A percentile compares a stretch with the other conserved stretches of the same genome.
Evolutionary conservation across 1,140 invertebrate species (phyloP).

Genomic region (Sitodiplosis mosellana): DNA sequence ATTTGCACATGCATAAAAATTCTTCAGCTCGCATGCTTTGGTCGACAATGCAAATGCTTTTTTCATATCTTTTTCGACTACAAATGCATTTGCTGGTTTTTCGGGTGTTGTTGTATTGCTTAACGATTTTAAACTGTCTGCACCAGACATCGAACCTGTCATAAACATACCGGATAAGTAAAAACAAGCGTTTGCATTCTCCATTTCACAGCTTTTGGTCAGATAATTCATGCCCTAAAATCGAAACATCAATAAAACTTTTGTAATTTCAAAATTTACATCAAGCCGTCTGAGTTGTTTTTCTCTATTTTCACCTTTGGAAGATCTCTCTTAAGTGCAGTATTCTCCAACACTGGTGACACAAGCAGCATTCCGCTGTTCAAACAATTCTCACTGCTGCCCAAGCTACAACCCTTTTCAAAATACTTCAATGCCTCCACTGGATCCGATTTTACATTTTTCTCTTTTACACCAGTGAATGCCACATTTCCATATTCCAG

Average conservation of each 20-base stretch:
- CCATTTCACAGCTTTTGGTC: slow-evolving; percentile 39
- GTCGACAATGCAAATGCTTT: slow-evolving; percentile 49
- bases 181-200: slow-evolving; percentile 49
- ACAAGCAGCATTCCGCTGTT: slow-evolving; percentile 45
- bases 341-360: slow-evolving; percentile 14
- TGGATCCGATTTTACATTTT: slow-evolving; percentile 19
- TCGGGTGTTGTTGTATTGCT: slow-evolving; percentile 10
- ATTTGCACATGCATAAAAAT: slow-evolving; percentile 64
- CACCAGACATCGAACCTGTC: slow-evolving; percentile 31
- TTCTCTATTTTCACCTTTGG: too few species aligned
- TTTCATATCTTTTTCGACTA: slow-evolving; percentile 39
- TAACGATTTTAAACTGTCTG: slow-evolving; percentile 4
- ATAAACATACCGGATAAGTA: slow-evolving; percentile 53
- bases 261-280: slow-evolving; percentile 8
- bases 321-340: too few species aligned
- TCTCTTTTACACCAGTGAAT: slow-evolving; percentile 32
- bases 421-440: slow-evolving; percentile 40
- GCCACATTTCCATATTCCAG: slow-evolving; percentile 52
- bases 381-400: slow-evolving; percentile 43
- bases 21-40: slow-evolving; percentile 52
- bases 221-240: slow-evolving; percentile 37
- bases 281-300: too few species aligned
- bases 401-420: slow-evolving; percentile 48
- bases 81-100: slow-evolving; percentile 18
- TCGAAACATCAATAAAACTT: slow-evolving; percentile 25